Conservation (phyloP, 2,113 vertebrate species). For the Ceratotherium simum region DNA sequence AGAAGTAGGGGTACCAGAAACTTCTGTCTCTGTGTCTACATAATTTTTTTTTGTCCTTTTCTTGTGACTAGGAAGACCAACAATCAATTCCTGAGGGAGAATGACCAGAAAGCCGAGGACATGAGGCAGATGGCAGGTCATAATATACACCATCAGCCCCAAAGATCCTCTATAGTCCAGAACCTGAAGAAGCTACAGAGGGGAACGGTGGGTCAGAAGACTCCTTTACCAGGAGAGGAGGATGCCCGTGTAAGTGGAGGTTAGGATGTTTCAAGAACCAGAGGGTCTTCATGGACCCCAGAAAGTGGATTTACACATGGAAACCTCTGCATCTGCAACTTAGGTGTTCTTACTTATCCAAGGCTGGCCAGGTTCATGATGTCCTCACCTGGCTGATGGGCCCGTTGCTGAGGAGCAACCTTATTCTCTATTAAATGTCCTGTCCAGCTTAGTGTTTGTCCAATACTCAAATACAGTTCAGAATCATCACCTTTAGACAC, state of each 20-base stretch:
- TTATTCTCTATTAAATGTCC: neutral
- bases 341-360: fast-evolving
- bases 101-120: neutral
- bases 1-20: neutral
- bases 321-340: fast-evolving
- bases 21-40: too few species aligned
- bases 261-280: neutral
- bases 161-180: fast-evolving
- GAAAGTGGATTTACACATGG: neutral
- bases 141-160: fast-evolving
- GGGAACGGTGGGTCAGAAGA: fast-evolving
- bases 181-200: neutral
- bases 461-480: neutral
- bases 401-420: too few species aligned
- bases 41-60: neutral
- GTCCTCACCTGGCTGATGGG: fast-evolving
- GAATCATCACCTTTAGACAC: too few species aligned
- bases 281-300: too few species aligned
- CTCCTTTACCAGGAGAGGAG: too few species aligned
- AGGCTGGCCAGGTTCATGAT: too few species aligned
- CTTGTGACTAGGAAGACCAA: neutral
- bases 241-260: neutral
- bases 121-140: too few species aligned
- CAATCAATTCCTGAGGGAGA: too few species aligned
- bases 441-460: too few species aligned